A percentile compares a stretch with the other conserved stretches of the same genome.
These are phyloP conservation scores for Amphiprion percula DNA, from an alignment of 2,113 vertebrate genomes.

Conservation along the genomic window DNA sequence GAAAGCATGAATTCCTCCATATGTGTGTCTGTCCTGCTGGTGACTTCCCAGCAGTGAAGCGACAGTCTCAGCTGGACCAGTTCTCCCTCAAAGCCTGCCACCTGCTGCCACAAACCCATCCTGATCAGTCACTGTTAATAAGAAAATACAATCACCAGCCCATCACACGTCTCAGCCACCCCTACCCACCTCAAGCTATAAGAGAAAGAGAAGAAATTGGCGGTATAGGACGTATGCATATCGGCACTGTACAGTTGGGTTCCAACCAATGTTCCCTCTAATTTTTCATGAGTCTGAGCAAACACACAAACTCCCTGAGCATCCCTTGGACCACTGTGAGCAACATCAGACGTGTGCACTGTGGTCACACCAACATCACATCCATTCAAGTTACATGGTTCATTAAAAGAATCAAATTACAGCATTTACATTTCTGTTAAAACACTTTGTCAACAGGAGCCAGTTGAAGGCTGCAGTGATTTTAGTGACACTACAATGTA, in stretches of 20 bases:
- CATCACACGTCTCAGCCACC: constrained; percentile 42
- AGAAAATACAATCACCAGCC: constrained; percentile 68
- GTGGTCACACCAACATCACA: too few species aligned
- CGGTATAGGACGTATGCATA: neutral
- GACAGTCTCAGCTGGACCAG: constrained; percentile 61
- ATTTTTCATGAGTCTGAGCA: too few species aligned
- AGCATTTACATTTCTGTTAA: too few species aligned
- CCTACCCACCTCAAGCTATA: constrained; percentile 4
- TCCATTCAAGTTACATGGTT: too few species aligned
- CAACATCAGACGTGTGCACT: too few species aligned
- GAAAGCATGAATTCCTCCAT: constrained; percentile 46
- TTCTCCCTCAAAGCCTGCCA: constrained; percentile 60
- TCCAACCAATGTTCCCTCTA: too few species aligned
- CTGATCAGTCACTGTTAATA: constrained; percentile 70
- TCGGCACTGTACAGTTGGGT: neutral
- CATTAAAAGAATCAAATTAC: too few species aligned
- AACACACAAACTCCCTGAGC: too few species aligned
- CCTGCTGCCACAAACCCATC: constrained; percentile 63
- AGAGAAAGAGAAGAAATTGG: constrained; percentile 18
- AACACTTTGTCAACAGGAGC: too few species aligned
- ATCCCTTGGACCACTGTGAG: too few species aligned
- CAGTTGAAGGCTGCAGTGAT: too few species aligned
- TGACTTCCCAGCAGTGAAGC: constrained; percentile 51
- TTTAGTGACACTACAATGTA: too few species aligned
- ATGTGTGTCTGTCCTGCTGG: constrained; percentile 55